Evolutionary conservation across 23 tunicate species (phyloP).

Genomic region (Ciona savignyi): DNA sequence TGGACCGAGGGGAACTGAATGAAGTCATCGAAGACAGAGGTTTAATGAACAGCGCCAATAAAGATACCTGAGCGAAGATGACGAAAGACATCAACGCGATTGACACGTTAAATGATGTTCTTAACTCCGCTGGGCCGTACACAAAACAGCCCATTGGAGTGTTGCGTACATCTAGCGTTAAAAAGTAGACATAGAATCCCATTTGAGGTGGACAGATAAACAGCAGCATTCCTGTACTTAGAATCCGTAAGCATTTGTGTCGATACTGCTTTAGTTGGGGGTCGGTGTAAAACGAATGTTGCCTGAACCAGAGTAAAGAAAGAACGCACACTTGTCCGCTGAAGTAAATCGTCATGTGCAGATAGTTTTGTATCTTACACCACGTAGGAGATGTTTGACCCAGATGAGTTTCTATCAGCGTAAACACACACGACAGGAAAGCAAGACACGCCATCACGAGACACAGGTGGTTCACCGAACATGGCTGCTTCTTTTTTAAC

Average conservation of each 20-base stretch:
- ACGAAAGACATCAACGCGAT: background rate
- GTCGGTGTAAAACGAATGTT: background rate
- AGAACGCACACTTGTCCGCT: background rate
- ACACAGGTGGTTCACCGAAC: background rate
- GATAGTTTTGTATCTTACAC: background rate
- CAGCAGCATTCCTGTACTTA: background rate
- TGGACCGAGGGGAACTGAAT: background rate
- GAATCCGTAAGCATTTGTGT: background rate
- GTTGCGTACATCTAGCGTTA: background rate
- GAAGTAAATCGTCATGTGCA: background rate
- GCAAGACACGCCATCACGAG: background rate
- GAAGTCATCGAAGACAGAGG: background rate
- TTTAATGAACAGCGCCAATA: background rate
- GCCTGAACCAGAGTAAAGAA: background rate
- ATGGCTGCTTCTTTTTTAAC: background rate
- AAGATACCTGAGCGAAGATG: background rate
- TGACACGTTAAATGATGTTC: background rate
- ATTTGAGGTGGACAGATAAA: background rate
- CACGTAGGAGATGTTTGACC: background rate
- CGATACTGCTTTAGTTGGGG: background rate
- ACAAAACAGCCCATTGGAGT: background rate
- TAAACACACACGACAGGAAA: background rate
- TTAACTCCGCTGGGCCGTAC: background rate
- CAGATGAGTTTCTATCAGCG: background rate
- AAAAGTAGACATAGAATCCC: background rate